phyloP scores from a whole-genome alignment of 2,888 invertebrate genomes.

The Xiphydria camelus region DNA sequence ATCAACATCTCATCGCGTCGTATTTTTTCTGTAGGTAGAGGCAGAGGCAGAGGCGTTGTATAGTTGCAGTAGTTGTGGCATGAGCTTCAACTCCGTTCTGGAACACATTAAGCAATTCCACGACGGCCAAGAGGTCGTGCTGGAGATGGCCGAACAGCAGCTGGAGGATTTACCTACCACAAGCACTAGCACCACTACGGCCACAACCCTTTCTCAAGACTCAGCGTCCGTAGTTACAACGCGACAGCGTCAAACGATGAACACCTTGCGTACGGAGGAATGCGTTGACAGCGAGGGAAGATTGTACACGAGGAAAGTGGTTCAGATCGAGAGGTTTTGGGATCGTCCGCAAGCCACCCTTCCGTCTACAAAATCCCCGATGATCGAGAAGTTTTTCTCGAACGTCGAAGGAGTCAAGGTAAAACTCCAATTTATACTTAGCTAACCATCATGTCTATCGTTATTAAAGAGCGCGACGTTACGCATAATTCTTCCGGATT shows the following conservation, averaged over 20 bases:
- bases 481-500: background rate
- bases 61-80: conserved; percentile 68
- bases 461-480: no score
- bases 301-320: conserved; percentile 61
- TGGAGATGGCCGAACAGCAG: conserved; percentile 61
- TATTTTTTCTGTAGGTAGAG: no score
- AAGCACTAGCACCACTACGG: conserved; percentile 18
- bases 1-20: background rate
- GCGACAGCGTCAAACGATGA: conserved; percentile 49
- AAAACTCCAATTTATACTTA: conserved; percentile 8
- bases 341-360: conserved; percentile 39
- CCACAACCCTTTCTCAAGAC: conserved; percentile 9
- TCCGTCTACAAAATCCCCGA: conserved; percentile 40
- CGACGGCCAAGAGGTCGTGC: conserved; percentile 69
- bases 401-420: conserved; percentile 54
- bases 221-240: conserved; percentile 24
- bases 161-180: conserved; percentile 31
- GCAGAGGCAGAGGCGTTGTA: conserved; percentile 59
- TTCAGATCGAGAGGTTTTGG: conserved; percentile 66
- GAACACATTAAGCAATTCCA: conserved; percentile 71
- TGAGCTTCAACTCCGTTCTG: conserved; percentile 67
- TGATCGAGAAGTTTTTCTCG: conserved; percentile 56
- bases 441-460: no score
- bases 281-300: conserved; percentile 60
- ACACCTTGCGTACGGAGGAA: conserved; percentile 59